Evolutionary conservation across 2,888 invertebrate species (phyloP).

Genomic region (Mechanitis mazaeus): DNA sequence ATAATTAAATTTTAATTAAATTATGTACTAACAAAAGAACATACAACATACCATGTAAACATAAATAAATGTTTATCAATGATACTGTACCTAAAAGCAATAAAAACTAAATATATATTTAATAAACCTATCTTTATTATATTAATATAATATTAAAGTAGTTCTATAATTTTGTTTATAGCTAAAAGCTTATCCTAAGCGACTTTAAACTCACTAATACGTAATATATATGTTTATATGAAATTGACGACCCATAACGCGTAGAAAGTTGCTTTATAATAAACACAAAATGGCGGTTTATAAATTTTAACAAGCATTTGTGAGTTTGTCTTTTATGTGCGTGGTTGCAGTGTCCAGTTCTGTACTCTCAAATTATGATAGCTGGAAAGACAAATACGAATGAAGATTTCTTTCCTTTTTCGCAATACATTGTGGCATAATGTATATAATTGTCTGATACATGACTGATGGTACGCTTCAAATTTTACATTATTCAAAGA

Average conservation of each 20-base stretch:
- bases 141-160: background rate
- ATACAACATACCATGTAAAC: too few relatives aligned
- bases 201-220: slow-evolving; percentile 21
- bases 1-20: too few relatives aligned
- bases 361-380: slow-evolving; percentile 6
- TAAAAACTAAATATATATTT: too few relatives aligned
- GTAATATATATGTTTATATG: slow-evolving; percentile 53
- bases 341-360: slow-evolving; percentile 6
- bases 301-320: slow-evolving; percentile 37
- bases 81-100: too few relatives aligned
- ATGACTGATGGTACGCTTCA: too few relatives aligned
- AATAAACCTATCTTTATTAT: too few relatives aligned
- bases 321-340: slow-evolving; percentile 32
- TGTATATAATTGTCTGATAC: background rate
- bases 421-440: slow-evolving; percentile 10
- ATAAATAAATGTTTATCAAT: too few relatives aligned
- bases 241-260: slow-evolving; percentile 63
- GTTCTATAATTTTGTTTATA: too few relatives aligned
- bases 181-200: too few relatives aligned
- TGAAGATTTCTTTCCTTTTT: slow-evolving; percentile 18
- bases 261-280: slow-evolving; percentile 68
- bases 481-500: too few relatives aligned
- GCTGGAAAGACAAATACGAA: slow-evolving; percentile 15
- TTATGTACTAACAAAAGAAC: too few relatives aligned
- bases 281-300: slow-evolving; percentile 54